Base-by-base conservation (phyloP, 1,140 invertebrate species). In the Drosophila pruinosa region DNA sequence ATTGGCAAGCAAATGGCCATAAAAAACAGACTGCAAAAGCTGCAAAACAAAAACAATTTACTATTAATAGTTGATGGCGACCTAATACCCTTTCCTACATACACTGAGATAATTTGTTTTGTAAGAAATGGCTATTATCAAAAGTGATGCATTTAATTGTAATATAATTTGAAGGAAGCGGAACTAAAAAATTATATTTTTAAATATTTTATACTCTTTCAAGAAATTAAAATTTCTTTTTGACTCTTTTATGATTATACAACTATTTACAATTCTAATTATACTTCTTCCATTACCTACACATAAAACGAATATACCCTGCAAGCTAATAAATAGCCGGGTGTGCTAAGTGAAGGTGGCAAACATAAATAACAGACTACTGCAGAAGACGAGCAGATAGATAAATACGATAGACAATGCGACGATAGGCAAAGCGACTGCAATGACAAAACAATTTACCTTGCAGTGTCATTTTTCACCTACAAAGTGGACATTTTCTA, bases 1-100 rank as follows among this genome's bases (percentile, higher is more conserved):
- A 59, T 70, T 64, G 67, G 67, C 67, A 70, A 64, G 21, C 64
- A 31, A 68, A 68, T 61, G 34, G 64, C 56, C 64, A 48, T 70
- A 71, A 71, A 74, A 74, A 74, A 70, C 38, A 53, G 38, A 14
- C 26, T 24, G 4, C 17, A 31, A 50, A 31, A 15, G n/a, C 10
- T 50, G 12, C 50, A 28, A 47, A 19, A 15, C 5, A n/a, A 21
- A 7, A 24, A 1, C 4, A 48, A n/a, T 3, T 12, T 2, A 0
- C 15, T 8, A 10, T 14, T 8, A 3, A 22, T 10, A 31, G 15
- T 14, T 8, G 3, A 22, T 10, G 43, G 48, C n/a, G 7, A n/a
- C 4, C 17, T 12, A 10, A 59, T 59, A 59, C 57, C 8, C 57
- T 59, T 7, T 21, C 0, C 26, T 7, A 0, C 6, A 7, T 19